Conservation (phyloP, 2,888 invertebrate species). For the Coelinius sp. region DNA sequence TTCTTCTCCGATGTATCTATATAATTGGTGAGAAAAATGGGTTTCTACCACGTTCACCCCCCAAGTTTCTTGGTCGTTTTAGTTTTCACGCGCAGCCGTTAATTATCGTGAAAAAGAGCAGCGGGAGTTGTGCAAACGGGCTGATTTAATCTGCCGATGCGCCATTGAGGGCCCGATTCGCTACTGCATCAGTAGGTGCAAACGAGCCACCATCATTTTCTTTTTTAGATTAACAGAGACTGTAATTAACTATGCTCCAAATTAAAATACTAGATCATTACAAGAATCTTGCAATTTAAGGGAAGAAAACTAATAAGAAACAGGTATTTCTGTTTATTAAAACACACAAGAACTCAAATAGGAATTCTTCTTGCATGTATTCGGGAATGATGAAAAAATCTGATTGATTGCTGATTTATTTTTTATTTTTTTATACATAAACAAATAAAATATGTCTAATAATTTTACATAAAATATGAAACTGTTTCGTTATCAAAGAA, state of each 20-base stretch:
- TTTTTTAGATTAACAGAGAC: background rate
- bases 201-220: slow-evolving; percentile 39
- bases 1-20: background rate
- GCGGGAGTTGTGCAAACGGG: slow-evolving; percentile 38
- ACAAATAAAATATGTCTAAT: background rate
- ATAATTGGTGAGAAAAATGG: background rate
- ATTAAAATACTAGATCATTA: background rate
- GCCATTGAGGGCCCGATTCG: slow-evolving; percentile 45
- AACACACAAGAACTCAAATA: too few relatives aligned
- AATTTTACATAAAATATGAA: background rate
- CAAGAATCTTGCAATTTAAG: too few relatives aligned
- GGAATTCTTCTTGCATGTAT: too few relatives aligned
- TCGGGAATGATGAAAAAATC: too few relatives aligned
- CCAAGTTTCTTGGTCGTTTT: background rate
- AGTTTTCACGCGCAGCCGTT: slow-evolving; percentile 32
- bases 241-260: background rate
- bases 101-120: slow-evolving; percentile 32
- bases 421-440: too few relatives aligned
- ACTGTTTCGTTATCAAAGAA: background rate
- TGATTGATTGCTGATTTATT: too few relatives aligned
- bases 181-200: slow-evolving; percentile 50
- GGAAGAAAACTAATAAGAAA: too few relatives aligned
- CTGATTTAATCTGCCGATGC: slow-evolving; percentile 52
- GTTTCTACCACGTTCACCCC: background rate
- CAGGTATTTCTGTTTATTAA: too few relatives aligned